These are phyloP conservation scores for Xerus rutilus DNA, from an alignment of 2,797 vertebrate genomes.

Conservation along the genomic window DNA sequence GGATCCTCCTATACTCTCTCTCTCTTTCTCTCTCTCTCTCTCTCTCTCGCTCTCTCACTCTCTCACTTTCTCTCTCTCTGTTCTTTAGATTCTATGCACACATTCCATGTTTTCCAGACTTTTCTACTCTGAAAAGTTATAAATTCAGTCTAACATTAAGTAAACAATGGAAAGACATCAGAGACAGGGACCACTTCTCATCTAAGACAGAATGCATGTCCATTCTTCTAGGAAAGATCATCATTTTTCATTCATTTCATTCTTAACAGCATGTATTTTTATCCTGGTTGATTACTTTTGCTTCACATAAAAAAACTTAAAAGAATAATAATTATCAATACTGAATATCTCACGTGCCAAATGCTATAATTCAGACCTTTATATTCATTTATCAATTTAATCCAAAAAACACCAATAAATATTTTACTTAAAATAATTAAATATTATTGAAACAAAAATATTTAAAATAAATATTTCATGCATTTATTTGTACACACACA, in stretches of 20 bases:
- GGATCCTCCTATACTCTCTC: neutral
- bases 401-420: neutral
- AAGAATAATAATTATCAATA: neutral
- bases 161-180: neutral
- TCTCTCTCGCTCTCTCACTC: too few relatives aligned
- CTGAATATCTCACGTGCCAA: neutral
- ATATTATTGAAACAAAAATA: neutral
- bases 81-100: neutral
- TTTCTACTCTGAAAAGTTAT: neutral
- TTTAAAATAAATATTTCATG: neutral
- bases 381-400: neutral
- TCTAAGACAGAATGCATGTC: neutral
- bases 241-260: neutral
- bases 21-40: too few relatives aligned
- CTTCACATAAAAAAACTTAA: neutral
- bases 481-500: neutral
- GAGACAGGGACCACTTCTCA: accelerated
- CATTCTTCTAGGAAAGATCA: neutral
- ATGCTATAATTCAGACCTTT: neutral
- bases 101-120: neutral
- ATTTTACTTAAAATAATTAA: neutral
- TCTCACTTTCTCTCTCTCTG: too few relatives aligned
- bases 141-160: neutral
- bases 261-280: neutral
- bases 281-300: neutral